These are phyloP conservation scores for Rhorus exstirpatorius DNA, from an alignment of 2,888 invertebrate species.

Conservation along the genomic window DNA sequence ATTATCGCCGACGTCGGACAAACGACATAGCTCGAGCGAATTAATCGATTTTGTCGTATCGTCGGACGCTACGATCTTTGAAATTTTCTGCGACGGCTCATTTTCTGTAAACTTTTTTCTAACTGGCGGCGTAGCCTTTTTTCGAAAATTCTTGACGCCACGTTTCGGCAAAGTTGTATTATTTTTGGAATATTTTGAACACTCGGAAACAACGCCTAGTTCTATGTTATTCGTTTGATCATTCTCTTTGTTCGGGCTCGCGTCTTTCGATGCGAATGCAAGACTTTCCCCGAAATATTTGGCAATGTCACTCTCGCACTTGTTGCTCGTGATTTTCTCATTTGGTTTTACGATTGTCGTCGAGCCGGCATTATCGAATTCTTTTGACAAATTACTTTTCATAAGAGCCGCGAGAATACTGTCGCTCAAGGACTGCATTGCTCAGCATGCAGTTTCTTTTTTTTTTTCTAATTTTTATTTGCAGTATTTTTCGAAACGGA, in stretches of 20 bases:
- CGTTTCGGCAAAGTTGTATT: neutral
- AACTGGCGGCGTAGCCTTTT: neutral
- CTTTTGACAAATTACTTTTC: conserved; percentile 46
- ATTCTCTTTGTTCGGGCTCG: conserved; percentile 11
- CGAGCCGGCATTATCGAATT: conserved; percentile 6
- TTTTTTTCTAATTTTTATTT: neutral
- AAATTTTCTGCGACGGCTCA: neutral
- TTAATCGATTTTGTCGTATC: neutral
- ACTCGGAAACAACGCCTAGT: conserved; percentile 6
- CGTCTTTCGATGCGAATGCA: conserved; percentile 37
- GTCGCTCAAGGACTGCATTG: conserved; percentile 73
- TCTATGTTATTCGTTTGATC: neutral
- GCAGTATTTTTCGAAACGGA: neutral
- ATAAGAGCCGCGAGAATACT: conserved; percentile 70
- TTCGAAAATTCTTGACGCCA: neutral
- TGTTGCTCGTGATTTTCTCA: conserved; percentile 12
- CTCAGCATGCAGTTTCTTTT: neutral
- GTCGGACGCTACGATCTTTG: neutral
- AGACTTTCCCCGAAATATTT: conserved; percentile 73
- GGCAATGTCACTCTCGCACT: conserved; percentile 70
- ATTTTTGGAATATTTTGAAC: neutral
- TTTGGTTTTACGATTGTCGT: neutral
- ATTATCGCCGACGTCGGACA: neutral
- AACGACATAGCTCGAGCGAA: neutral
- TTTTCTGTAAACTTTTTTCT: neutral